Evolutionary conservation across 2,797 vertebrate species (phyloP), one percentile per base, ranked within the genome.

Genomic region (Distichodus sexfasciatus): DNA sequence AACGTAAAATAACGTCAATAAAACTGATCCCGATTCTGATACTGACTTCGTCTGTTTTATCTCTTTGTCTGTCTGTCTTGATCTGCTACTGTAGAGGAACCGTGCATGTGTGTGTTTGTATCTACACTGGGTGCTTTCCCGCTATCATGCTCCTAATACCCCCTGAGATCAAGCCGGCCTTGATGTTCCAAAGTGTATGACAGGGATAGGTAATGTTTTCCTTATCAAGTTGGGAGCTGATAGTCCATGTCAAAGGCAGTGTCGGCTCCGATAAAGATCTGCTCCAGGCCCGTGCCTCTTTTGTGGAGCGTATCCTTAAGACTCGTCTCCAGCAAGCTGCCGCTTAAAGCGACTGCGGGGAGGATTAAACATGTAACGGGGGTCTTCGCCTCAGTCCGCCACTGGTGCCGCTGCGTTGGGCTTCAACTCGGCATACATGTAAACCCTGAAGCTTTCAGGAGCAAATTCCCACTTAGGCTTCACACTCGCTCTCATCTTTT

Each of bases 211-310:
- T 68, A 60, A 69, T 69, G 69, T 73, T 72, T 69, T 66, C 64
- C 50, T 75, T 73, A 77, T 73, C 72, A 73, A 65, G 59, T 59
- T 51, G 23, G 55, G 67, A 72, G 43, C 66, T 78, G 75, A 79
- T 76, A 71, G 68, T 59, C 55, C 67, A 67, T 66, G 69, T 72
- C 75, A 81, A 74, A 76, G 60, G 59, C 69, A 66, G 54, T 60
- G 66, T 74, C 72, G 62, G 46, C 12, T 46, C 60, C 69, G 68
- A 83, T 79, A 71, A 61, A 67, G 62, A 73, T 70, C 77, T 64
- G 15, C 43, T 57, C n/a, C 14, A 24, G 44, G 35, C 60, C 29
- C 26, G 23, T 43, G 44, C 41, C 54, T 68, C 26, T 54, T 75
- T 67, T 69, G 40, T 66, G 26, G 41, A 72, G 53, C 38, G 54